These are phyloP conservation scores for Zoanthus solanderi DNA, from an alignment of 92 coral and sea anemone species.

Conservation along the genomic window DNA sequence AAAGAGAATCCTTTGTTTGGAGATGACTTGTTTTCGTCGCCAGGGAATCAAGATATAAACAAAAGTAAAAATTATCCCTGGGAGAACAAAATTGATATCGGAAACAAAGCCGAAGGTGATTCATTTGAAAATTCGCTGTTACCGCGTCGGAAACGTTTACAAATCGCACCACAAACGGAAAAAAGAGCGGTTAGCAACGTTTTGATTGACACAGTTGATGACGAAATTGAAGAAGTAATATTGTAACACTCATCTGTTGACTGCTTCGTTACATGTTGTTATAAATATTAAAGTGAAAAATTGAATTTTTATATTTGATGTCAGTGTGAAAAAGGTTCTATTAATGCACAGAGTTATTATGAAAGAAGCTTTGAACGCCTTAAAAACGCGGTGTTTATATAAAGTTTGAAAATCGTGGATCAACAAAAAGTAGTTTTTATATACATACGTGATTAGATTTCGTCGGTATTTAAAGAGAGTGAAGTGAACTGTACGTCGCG, in stretches of 20 bases:
- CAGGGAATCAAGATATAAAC: constrained; percentile 40
- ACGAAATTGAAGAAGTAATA: constrained; percentile 93
- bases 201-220: constrained; percentile 79
- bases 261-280: background rate
- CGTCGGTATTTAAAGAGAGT: background rate
- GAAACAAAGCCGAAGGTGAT: constrained; percentile 24
- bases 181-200: constrained; percentile 81
- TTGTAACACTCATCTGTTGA: constrained; percentile 48
- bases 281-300: background rate
- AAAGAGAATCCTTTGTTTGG: constrained; percentile 60
- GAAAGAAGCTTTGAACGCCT: background rate
- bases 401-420: background rate
- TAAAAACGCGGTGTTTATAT: background rate
- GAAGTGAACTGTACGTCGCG: background rate
- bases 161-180: constrained; percentile 70
- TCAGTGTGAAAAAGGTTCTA: background rate
- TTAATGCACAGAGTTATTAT: background rate
- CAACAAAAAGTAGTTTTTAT: background rate
- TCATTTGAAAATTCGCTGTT: constrained; percentile 64
- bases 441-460: background rate
- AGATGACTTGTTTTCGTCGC: constrained; percentile 52
- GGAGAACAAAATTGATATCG: constrained; percentile 77
- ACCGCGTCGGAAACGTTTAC: constrained; percentile 74
- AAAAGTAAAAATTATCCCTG: constrained; percentile 69
- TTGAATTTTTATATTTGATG: background rate